Evolutionary conservation across 2,888 invertebrate species (phyloP).

Genomic region (Corythucha ciliata): DNA sequence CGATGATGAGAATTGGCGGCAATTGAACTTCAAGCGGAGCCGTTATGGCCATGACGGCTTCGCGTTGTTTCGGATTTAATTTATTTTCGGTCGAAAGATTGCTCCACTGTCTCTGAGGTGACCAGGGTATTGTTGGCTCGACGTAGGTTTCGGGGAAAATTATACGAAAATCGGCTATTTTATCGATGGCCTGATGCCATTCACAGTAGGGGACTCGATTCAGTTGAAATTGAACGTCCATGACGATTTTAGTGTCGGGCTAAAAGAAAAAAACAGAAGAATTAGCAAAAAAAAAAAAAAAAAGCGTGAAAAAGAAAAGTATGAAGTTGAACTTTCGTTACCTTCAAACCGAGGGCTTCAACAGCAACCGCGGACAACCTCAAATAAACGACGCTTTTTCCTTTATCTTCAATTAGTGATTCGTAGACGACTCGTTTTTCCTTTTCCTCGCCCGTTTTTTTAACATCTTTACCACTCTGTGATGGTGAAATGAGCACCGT

Average conservation of each 20-base stretch:
- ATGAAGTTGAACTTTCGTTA: too few species aligned
- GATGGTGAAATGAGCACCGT: slow-evolving; percentile 52
- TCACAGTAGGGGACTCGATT: slow-evolving; percentile 73
- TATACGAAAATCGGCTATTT: slow-evolving; percentile 57
- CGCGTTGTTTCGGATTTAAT: slow-evolving; percentile 67
- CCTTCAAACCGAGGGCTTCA: slow-evolving; percentile 50
- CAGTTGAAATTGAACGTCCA: slow-evolving; percentile 70
- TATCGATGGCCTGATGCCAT: slow-evolving; percentile 74
- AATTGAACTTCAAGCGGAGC: slow-evolving; percentile 52
- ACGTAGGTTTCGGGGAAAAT: slow-evolving; percentile 61
- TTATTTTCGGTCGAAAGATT: slow-evolving; percentile 51
- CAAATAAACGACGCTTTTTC: slow-evolving; percentile 66
- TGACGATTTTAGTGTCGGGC: slow-evolving; percentile 53
- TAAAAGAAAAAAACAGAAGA: slow-evolving; percentile 21
- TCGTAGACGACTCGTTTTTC: slow-evolving; percentile 54
- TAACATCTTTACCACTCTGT: slow-evolving; percentile 13
- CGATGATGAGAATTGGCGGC: slow-evolving; percentile 63
- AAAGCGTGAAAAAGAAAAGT: too few species aligned
- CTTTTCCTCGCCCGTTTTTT: slow-evolving; percentile 25
- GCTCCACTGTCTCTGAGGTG: slow-evolving; percentile 57
- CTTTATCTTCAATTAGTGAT: slow-evolving; percentile 68
- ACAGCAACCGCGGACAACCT: slow-evolving; percentile 60
- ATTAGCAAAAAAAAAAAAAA: background rate
- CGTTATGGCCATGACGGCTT: slow-evolving; percentile 67
- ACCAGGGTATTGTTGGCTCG: slow-evolving; percentile 59